Conservation (phyloP, 1,140 invertebrate species). For the Microplitis demolitor region DNA sequence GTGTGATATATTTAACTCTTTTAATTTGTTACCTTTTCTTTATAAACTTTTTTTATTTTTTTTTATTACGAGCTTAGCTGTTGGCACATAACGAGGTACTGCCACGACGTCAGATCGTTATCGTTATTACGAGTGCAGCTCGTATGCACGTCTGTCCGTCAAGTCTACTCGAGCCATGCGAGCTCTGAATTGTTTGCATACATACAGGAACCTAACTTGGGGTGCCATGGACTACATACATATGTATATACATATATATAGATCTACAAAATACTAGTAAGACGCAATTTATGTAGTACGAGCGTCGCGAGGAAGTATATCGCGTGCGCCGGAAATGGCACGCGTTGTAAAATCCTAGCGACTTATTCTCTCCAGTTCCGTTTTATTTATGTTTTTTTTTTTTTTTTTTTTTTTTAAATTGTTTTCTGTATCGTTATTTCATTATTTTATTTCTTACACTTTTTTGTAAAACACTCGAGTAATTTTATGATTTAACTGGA, state of each 20-base stretch:
- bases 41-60: neutral
- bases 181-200: conserved; percentile 29
- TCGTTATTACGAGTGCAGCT: conserved; percentile 45
- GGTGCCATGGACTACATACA: neutral
- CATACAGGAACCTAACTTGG: conserved; percentile 7
- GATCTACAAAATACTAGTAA: neutral
- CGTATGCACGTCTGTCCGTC: conserved; percentile 25
- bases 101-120: conserved; percentile 39
- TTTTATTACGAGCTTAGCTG: conserved; percentile 11
- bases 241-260: conserved; percentile 14
- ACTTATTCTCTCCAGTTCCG: conserved; percentile 12
- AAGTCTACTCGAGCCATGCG: conserved; percentile 25
- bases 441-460: neutral
- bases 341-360: conserved; percentile 42
- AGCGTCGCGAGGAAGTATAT: conserved; percentile 33
- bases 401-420: neutral
- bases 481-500: neutral
- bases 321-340: conserved; percentile 47
- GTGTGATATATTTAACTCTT: neutral
- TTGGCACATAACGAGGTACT: conserved; percentile 35
- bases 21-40: neutral
- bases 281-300: conserved; percentile 25
- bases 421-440: conserved; percentile 10
- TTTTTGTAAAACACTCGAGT: no score
- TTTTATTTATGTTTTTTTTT: neutral